Evolutionary conservation across 64 coral and sea anemone species (phyloP).

Genomic region (Stylophora pistillata): DNA sequence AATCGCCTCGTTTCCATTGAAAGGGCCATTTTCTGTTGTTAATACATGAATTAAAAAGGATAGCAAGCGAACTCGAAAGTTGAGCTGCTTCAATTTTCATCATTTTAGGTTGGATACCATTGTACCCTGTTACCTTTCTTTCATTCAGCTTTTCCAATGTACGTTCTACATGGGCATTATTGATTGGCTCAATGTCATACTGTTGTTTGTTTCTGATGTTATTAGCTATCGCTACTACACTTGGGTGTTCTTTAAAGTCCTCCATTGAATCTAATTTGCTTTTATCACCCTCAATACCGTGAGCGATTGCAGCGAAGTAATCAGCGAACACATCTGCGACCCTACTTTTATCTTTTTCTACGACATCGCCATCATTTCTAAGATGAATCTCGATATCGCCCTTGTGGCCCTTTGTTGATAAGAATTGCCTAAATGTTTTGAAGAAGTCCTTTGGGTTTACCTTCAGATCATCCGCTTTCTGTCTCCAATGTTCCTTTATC

Average conservation of each 20-base stretch:
- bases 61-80: too few relatives aligned
- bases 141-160: slow-evolving; percentile 36
- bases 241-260: too few relatives aligned
- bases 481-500: slow-evolving; percentile 41
- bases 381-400: slow-evolving; percentile 4
- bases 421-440: slow-evolving; percentile 49
- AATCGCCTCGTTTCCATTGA: slow-evolving; percentile 51
- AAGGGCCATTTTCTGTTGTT: too few relatives aligned
- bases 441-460: slow-evolving; percentile 52
- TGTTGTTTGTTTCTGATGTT: slow-evolving; percentile 19
- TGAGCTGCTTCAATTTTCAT: too few relatives aligned
- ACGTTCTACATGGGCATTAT: slow-evolving; percentile 39
- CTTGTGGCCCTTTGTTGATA: slow-evolving; percentile 7
- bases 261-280: too few relatives aligned
- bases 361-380: slow-evolving; percentile 3
- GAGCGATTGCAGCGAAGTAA: too few relatives aligned
- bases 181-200: background rate
- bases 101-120: background rate
- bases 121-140: background rate
- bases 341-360: too few relatives aligned
- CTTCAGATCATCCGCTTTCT: slow-evolving; percentile 41
- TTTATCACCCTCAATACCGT: too few relatives aligned
- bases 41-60: too few relatives aligned
- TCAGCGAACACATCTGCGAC: too few relatives aligned
- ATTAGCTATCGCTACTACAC: too few relatives aligned